These are phyloP conservation scores for Trissoscelio sp. DNA, from an alignment of 2,888 invertebrate species.

Conservation along the genomic window DNA sequence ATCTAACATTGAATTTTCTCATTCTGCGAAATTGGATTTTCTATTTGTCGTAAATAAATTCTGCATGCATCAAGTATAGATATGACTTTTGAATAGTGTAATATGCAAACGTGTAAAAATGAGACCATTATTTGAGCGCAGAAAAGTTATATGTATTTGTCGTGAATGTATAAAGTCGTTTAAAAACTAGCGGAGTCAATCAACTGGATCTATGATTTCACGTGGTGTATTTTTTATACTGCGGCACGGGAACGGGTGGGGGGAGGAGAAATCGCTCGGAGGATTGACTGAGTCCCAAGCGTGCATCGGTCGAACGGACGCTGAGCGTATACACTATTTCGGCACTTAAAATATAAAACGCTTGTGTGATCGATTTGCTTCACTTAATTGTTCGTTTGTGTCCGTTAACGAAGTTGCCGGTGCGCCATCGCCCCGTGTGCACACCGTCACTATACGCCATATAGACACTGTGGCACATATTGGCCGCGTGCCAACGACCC, in stretches of 20 bases:
- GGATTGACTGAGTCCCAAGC: conserved; percentile 20
- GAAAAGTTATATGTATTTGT: too few relatives aligned
- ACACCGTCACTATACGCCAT: conserved; percentile 13
- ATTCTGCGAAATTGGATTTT: too few relatives aligned
- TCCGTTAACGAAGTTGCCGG: conserved; percentile 70
- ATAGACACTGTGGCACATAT: conserved; percentile 69
- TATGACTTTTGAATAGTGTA: too few relatives aligned
- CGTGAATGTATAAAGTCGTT: background rate
- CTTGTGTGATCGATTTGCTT: conserved; percentile 59
- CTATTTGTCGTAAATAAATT: too few relatives aligned
- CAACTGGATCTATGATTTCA: conserved; percentile 1
- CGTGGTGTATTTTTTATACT: conserved; percentile 19
- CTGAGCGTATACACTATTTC: conserved; percentile 9
- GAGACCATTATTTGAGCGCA: too few relatives aligned
- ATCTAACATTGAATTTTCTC: too few relatives aligned
- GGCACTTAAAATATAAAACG: conserved; percentile 63
- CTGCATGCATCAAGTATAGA: too few relatives aligned
- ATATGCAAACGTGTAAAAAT: too few relatives aligned
- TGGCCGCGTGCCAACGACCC: conserved; percentile 77
- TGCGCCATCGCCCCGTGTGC: conserved; percentile 57
- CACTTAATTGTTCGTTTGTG: conserved; percentile 67
- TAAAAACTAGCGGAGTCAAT: conserved; percentile 7
- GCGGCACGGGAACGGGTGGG: background rate
- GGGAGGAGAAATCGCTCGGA: background rate
- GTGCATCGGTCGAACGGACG: background rate